Percentiles rank a stretch among this genome's conserved stretches.
phyloP scores from a whole-genome alignment of 2,113 vertebrate genomes.

The Ailurus styani region DNA sequence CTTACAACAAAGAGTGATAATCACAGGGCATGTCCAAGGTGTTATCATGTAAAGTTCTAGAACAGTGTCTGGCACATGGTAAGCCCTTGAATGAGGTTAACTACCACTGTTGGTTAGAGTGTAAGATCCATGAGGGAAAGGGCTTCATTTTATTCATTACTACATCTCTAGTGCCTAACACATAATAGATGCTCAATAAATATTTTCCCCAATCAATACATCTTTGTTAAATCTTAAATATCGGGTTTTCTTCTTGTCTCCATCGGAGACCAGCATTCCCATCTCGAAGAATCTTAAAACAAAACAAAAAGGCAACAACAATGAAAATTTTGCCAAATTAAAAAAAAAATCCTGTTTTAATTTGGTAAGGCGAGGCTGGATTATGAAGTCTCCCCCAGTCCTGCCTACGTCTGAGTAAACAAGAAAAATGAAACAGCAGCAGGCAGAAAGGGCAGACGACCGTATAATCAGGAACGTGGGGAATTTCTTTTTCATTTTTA shows the following conservation, averaged over 20 bases:
- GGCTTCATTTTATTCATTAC: background rate
- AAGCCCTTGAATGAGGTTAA: background rate
- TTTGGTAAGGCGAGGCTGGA: background rate
- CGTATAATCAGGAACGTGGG: background rate
- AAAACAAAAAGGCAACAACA: background rate
- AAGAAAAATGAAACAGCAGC: background rate
- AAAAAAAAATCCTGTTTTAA: background rate
- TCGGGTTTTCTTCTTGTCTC: background rate
- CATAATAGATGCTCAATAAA: background rate
- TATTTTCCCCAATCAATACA: background rate
- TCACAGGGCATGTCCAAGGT: background rate
- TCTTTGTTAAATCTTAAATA: background rate
- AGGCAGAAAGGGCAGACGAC: background rate
- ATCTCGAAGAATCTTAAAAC: background rate
- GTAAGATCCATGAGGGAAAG: background rate
- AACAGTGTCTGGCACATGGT: background rate
- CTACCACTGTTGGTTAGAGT: background rate
- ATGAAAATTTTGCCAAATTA: background rate
- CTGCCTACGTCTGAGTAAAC: background rate
- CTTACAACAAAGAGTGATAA: background rate
- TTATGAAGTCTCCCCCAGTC: background rate
- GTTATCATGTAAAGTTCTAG: background rate
- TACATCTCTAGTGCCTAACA: background rate
- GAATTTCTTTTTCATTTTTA: conserved; percentile 29
- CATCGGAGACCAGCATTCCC: background rate